Evolutionary conservation across 2,113 vertebrate genomes (phyloP), one percentile per base, ranked within the genome.

Genomic region (Rhagologus leucostigma): DNA sequence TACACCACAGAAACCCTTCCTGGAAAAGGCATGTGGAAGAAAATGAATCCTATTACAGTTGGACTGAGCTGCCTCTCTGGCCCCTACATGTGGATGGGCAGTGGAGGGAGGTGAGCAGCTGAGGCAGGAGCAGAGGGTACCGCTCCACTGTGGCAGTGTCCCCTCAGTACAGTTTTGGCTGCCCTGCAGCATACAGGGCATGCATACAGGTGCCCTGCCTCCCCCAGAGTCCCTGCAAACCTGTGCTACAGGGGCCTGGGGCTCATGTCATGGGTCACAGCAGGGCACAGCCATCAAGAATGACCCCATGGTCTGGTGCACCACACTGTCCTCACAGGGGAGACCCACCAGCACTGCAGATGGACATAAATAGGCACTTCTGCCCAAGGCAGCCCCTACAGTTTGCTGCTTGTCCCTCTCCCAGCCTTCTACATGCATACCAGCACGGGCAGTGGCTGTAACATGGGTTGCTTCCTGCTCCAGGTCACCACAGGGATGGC

Each of bases 401-500:
- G 35, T 62, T 74, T 74, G 32, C 64, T 92, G 33, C 21, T 69
- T 74, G 22, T 33, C 14, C 33, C 46, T 74, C 13, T 56, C 52
- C 16, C 22, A 13, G 13, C 24, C 6, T 10, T 23, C 46, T 65
- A 33, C 24, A 49, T 1, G 4, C 29, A 21, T 18, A 37, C 21
- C 33, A 81, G 47, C 2, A 10, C 9, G 7, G 53, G 24, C 42
- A 44, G 23, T 9, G 24, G n/a, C 27, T 75, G 47, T 53, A 47
- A 62, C 1, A 1, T 14, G 24, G 46, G 33, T 30, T 10, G 8
- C 16, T 49, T 74, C 56, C 30, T 3, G 7, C 37, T 47, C 18
- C 0, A 0, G 33, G 30, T 16, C 41, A 33, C 16, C 0, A 7
- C 18, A 27, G 19, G 32, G 13, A 7, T 12, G 15, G 46, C 15